Evolutionary conservation across 2,797 vertebrate species (phyloP), one percentile per base, ranked within the genome.

Genomic region (Cirrhinus molitorella): DNA sequence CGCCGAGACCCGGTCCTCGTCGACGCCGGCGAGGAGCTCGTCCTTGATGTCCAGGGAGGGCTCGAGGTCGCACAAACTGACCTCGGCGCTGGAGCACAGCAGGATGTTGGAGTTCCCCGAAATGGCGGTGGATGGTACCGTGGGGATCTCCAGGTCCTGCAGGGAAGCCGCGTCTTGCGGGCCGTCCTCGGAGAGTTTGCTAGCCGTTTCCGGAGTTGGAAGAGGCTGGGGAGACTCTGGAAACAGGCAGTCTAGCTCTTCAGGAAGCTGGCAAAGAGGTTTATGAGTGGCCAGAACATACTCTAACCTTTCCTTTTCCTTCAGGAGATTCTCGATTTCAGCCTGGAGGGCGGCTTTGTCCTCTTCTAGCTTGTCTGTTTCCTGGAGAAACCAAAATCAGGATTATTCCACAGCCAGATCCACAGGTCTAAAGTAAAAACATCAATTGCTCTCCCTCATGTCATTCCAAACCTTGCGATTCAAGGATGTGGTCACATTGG

Each of bases 271-370:
- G 94, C 98, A 99, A 79, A 93, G 93, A 0, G 98, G 97, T 72
- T 96, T 96, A 82, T 99, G 98, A 3, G 97, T 94, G 0, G 96
- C 95, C 7, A 99, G 94, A 88, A 98, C 96, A 25, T 97, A 97
- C 89, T 99, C 97, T 0, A 99, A 96, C 55, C 97, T 96, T 77
- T 99, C 97, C 85, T 98, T 99, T 92, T 99, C 98, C 91, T 99
- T 99, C 85, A 98, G 95, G 81, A 99, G 94, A 89, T 94, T 96
- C 80, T 96, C 96, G 23, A 99, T 98, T 91, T 99, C 98, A 0
- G 95, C 94, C 93, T 99, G 97, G 92, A 99, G 91, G 2, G 94
- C 92, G 0, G 97, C 95, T 86, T 97, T 99, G 84, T 99, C 96
- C 87, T 98, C 97, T 90, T 99, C 98, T 85, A 99, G 94, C 88